phyloP scores from a whole-genome alignment of 2,888 invertebrate genomes.

The Leucophora obtusa region DNA sequence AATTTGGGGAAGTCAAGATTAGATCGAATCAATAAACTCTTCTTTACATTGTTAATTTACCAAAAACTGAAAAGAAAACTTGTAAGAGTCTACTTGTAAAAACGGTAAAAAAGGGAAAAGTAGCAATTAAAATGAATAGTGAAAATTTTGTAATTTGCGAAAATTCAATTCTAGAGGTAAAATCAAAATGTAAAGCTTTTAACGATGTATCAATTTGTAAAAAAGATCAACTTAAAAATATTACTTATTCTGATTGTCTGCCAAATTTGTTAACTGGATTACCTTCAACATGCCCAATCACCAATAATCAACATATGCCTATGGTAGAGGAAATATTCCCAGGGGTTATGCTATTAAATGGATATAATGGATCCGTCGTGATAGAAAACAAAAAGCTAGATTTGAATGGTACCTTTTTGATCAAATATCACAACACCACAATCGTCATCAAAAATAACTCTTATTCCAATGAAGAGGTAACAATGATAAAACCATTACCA shows the following conservation, averaged over 20 bases:
- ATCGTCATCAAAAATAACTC: too few relatives aligned
- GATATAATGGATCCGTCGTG: too few relatives aligned
- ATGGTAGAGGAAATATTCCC: slow-evolving; percentile 14
- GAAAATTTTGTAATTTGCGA: slow-evolving; percentile 54
- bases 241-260: slow-evolving; percentile 23
- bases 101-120: slow-evolving; percentile 52
- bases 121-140: slow-evolving; percentile 42
- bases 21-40: slow-evolving; percentile 43
- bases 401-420: too few relatives aligned
- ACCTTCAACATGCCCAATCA: slow-evolving; percentile 2
- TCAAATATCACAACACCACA: too few relatives aligned
- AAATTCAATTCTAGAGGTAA: slow-evolving; percentile 45
- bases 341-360: too few relatives aligned
- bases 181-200: slow-evolving; percentile 47
- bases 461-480: too few relatives aligned
- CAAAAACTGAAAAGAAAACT: slow-evolving; percentile 31
- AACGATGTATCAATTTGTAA: slow-evolving; percentile 44
- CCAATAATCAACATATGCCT: slow-evolving; percentile 37
- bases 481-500: too few relatives aligned
- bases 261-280: slow-evolving; percentile 23
- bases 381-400: too few relatives aligned
- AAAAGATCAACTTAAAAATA: slow-evolving; percentile 31
- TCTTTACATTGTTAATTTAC: slow-evolving; percentile 55
- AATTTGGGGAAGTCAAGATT: slow-evolving; percentile 59
- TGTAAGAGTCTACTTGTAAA: slow-evolving; percentile 49